phyloP scores from a whole-genome alignment of 2,888 invertebrate genomes.

The Aquatica leii region DNA sequence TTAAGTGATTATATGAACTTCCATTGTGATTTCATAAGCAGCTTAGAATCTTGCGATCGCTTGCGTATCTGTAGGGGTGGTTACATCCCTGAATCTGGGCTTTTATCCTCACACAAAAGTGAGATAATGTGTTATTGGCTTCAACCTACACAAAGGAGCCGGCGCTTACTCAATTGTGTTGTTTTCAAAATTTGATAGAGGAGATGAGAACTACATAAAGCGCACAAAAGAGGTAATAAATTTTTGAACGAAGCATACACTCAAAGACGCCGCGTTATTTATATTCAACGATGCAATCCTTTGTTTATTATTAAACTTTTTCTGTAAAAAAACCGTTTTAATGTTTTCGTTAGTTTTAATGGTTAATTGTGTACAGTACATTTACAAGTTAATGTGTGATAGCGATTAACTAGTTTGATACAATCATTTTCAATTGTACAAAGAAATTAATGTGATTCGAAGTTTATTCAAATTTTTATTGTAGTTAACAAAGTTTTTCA shows the following conservation, averaged over 20 bases:
- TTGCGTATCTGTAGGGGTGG: slow-evolving; percentile 27
- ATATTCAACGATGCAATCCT: slow-evolving; percentile 31
- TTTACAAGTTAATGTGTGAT: too few species aligned
- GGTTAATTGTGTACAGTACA: too few species aligned
- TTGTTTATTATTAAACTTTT: slow-evolving; percentile 29
- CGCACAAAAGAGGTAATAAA: slow-evolving; percentile 44
- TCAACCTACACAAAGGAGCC: slow-evolving; percentile 42
- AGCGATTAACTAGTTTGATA: too few species aligned
- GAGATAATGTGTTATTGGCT: slow-evolving; percentile 57
- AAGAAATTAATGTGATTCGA: too few species aligned
- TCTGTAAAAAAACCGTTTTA: background rate
- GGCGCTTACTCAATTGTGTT: slow-evolving; percentile 47
- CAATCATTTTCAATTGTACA: too few species aligned
- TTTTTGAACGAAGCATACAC: slow-evolving; percentile 34
- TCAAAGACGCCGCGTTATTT: slow-evolving; percentile 31
- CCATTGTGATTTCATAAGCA: slow-evolving; percentile 36
- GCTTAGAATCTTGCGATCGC: slow-evolving; percentile 35
- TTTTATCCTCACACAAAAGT: slow-evolving; percentile 55
- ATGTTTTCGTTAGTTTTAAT: background rate
- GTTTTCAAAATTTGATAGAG: slow-evolving; percentile 47
- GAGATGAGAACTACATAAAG: slow-evolving; percentile 45
- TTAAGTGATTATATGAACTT: slow-evolving; percentile 36
- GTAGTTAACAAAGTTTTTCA: too few species aligned
- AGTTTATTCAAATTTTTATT: too few species aligned
- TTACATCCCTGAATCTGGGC: slow-evolving; percentile 44